Evolutionary conservation across 2,113 vertebrate species (phyloP), one percentile per base, ranked within the genome.

Genomic region (Xyrauchen texanus): DNA sequence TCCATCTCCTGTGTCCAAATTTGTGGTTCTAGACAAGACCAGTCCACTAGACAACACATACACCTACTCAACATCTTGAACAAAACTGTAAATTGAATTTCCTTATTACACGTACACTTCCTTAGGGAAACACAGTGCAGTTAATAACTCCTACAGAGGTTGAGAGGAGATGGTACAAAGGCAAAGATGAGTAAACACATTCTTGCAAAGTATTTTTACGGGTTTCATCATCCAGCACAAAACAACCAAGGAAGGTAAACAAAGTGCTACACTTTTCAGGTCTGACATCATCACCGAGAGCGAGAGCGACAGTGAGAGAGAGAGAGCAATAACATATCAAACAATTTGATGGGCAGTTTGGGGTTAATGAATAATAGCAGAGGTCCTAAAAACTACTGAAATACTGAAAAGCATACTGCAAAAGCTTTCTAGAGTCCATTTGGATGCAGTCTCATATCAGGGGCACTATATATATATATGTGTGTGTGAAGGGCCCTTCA

Each of bases 151-250:
- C 79, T 44, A 15, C 8, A 83, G 86, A 49, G 12, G 16, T 84
- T 85, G 88, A 91, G 89, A 90, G 91, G 55, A 64, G 87, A 84
- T 79, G 86, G 81, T 69, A 68, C 83, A 86, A 78, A 80, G 86
- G 84, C 72, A 57, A 84, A 84, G 82, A 84, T 82, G 81, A 86
- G 85, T 87, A 86, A 90, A 90, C 78, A 82, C 81, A 84, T 89
- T 91, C 86, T 93, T 92, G 88, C 90, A 84, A 65, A 87, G 91
- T 90, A 91, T 90, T 88, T 89, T 88, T 88, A 86, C 82, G 81
- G 78, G 86, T 93, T 93, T 92, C 91, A 92, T 92, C 92, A 93
- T 90, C 87, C 87, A 78, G 86, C 86, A 89, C 90, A 86, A 88
- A 90, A 89, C 89, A 88, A 91, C 86, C 87, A 84, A 85, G 76